Base-by-base conservation (phyloP, 1,140 invertebrate species). In the Temnothorax longispinosus region DNA sequence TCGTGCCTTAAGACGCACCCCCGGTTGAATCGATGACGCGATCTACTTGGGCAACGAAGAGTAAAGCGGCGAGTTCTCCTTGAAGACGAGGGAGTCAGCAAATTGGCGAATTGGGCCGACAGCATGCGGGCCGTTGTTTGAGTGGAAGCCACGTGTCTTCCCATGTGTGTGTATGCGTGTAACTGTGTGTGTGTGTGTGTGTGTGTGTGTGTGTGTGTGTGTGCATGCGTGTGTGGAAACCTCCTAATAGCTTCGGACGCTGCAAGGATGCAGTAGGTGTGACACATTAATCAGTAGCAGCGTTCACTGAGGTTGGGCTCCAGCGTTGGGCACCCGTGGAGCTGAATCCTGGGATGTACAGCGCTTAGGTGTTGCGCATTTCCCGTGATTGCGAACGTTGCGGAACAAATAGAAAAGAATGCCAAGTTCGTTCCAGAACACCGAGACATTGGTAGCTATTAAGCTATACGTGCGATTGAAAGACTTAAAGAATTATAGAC, bases 251-350 rank as follows among this genome's bases (percentile, higher is more conserved):
- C 35, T 74, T 65, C 13, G 80, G 78, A 82, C 38, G 38, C 58
- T 74, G 56, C 60, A 56, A 89, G 88, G 88, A 88, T 82, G 90
- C 87, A 72, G 87, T 78, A 88, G 60, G 72, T 90, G 88, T 90
- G 90, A 90, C 90, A 90, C 90, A 88, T 91, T 91, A 87, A 92
- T 92, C 91, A 92, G 85, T 81, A 60, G 84, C 86, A 80, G 81
- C 85, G 88, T 88, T 87, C 85, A 78, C 76, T 84, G 62, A 56
- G 60, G 65, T 27, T 87, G 38, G 69, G 38, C 67, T 81, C 27
- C 67, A 77, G 50, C 88, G n/a, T n/a, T n/a, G n/a, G n/a, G n/a
- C 71, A 62, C 60, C 62, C 84, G 50, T 64, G 69, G 54, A 86
- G 54, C 50, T 76, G 21, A 75, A 82, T 82, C 27, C 52, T 47